Evolutionary conservation across 2,888 invertebrate genomes (phyloP).

Genomic region (Ennomos fuscantarius): DNA sequence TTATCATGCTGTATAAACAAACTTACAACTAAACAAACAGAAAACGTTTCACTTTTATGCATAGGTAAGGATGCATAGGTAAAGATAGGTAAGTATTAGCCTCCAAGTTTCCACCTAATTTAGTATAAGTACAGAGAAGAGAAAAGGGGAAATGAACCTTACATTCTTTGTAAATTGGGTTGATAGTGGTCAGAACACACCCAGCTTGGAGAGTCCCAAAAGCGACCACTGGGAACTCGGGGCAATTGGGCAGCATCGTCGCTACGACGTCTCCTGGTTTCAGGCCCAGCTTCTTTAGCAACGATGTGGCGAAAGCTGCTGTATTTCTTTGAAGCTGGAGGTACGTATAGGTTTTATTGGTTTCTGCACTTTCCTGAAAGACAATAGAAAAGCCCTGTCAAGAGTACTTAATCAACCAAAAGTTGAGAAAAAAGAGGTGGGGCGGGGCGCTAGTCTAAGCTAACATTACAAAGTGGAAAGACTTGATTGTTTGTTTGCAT

Average conservation of each 20-base stretch:
- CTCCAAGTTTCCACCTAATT: no score
- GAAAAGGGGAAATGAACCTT: constrained; percentile 6
- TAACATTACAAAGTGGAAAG: no score
- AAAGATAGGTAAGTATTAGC: no score
- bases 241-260: constrained; percentile 89
- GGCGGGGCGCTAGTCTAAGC: no score
- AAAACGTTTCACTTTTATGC: no score
- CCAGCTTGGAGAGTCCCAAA: constrained; percentile 90
- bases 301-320: constrained; percentile 86
- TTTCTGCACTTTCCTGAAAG: constrained; percentile 75
- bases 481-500: no score
- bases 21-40: no score
- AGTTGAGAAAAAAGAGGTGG: no score
- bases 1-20: no score
- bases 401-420: no score
- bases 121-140: no score
- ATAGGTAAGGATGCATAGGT: no score
- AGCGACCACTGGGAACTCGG: constrained; percentile 88
- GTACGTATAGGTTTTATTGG: constrained; percentile 73
- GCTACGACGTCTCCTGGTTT: constrained; percentile 88
- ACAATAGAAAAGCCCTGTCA: background rate
- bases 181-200: constrained; percentile 89
- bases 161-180: constrained; percentile 89
- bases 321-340: constrained; percentile 81
- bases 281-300: constrained; percentile 87